phyloP scores from a whole-genome alignment of 1,140 invertebrate genomes.

The Eubasilissa regina region DNA sequence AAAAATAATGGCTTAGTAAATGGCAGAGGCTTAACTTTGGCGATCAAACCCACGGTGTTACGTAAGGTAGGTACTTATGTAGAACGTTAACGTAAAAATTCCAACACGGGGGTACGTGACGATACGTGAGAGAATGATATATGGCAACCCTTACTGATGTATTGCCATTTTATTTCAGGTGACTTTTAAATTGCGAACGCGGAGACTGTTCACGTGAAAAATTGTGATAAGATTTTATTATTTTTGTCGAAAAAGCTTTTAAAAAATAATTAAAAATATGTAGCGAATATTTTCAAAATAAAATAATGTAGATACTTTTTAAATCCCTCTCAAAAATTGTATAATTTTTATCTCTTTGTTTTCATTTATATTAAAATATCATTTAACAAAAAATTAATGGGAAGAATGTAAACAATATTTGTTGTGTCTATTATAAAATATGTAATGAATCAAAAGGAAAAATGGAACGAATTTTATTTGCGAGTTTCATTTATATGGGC shows the following conservation, averaged over 20 bases:
- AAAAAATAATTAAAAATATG: no score
- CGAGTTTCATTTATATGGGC: no score
- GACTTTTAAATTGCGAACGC: conserved; percentile 38
- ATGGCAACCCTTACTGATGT: conserved; percentile 17
- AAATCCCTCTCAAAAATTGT: background rate
- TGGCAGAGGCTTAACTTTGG: background rate
- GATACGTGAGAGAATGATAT: conserved; percentile 31
- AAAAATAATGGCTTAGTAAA: background rate
- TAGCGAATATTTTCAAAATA: background rate
- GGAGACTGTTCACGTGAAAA: background rate
- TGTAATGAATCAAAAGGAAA: no score
- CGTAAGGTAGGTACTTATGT: conserved; percentile 15
- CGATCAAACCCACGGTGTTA: background rate
- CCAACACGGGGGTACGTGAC: conserved; percentile 10
- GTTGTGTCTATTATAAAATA: no score
- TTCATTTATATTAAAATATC: background rate
- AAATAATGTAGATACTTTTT: background rate
- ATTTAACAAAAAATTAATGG: no score
- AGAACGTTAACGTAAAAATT: conserved; percentile 21
- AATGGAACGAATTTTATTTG: no score
- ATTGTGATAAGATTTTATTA: background rate
- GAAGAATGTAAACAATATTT: no score
- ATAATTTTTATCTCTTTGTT: conserved; percentile 3
- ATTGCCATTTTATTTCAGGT: conserved; percentile 39
- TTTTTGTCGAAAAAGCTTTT: background rate